Percentiles rank a stretch among this genome's conserved stretches.
phyloP scores from a whole-genome alignment of 2,888 invertebrate species.

The Monopis laevigella region DNA sequence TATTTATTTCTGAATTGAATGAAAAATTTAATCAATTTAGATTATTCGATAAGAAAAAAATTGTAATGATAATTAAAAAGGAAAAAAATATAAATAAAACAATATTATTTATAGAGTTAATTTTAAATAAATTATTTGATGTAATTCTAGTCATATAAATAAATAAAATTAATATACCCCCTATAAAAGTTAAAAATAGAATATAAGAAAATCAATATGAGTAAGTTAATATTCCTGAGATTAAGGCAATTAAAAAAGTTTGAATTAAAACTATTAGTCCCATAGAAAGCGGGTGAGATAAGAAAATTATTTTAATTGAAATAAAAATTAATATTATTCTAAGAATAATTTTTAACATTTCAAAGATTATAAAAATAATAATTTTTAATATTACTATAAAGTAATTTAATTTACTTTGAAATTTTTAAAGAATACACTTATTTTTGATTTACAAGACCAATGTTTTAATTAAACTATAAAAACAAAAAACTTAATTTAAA shows the following conservation, averaged over 20 bases:
- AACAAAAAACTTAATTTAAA: too few species aligned
- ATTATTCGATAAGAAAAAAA: slow-evolving; percentile 27
- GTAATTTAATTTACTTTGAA: slow-evolving; percentile 64
- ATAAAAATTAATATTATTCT: slow-evolving; percentile 39
- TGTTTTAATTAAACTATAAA: slow-evolving; percentile 74
- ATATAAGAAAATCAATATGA: slow-evolving; percentile 70
- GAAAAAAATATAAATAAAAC: slow-evolving; percentile 24
- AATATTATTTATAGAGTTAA: slow-evolving; percentile 32
- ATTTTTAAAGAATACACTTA: slow-evolving; percentile 68
- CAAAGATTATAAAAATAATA: slow-evolving; percentile 74
- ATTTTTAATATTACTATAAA: slow-evolving; percentile 75
- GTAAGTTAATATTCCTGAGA: slow-evolving; percentile 52
- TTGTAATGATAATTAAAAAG: slow-evolving; percentile 24
- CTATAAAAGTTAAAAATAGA: slow-evolving; percentile 69
- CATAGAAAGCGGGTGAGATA: slow-evolving; percentile 62
- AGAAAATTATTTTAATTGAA: slow-evolving; percentile 32
- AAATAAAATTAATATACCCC: slow-evolving; percentile 72
- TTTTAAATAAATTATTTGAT: slow-evolving; percentile 67
- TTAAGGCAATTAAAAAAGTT: slow-evolving; percentile 54
- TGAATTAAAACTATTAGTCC: slow-evolving; percentile 62
- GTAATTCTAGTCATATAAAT: slow-evolving; percentile 71
- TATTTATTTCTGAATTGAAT: slow-evolving; percentile 33
- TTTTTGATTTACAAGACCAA: slow-evolving; percentile 75
- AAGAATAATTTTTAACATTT: slow-evolving; percentile 40
- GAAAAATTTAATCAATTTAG: slow-evolving; percentile 36